phyloP scores from a whole-genome alignment of 1,140 invertebrate genomes.

The Drosophila bifasciata region DNA sequence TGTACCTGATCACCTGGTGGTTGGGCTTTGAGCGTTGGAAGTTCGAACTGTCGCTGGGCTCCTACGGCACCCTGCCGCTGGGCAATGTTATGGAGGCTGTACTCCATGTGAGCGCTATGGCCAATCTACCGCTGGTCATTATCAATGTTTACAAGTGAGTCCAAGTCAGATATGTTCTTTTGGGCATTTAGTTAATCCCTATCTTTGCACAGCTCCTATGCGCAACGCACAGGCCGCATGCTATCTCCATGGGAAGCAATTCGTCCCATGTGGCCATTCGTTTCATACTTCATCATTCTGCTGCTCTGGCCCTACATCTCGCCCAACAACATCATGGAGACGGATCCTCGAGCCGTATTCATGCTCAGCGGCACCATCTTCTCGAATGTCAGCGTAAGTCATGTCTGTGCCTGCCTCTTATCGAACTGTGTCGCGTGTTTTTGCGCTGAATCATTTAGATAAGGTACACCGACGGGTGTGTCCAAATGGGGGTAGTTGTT shows the following conservation, averaged over 20 bases:
- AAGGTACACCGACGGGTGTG: slow-evolving; percentile 22
- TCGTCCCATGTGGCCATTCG: slow-evolving; percentile 92
- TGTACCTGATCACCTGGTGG: slow-evolving; percentile 84
- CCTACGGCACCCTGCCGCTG: slow-evolving; percentile 85
- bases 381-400: slow-evolving; percentile 97
- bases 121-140: slow-evolving; percentile 93
- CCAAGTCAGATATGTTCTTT: neutral
- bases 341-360: slow-evolving; percentile 93
- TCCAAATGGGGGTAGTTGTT: slow-evolving; percentile 3
- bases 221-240: slow-evolving; percentile 93
- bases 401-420: neutral
- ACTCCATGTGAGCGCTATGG: slow-evolving; percentile 92
- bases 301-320: slow-evolving; percentile 92
- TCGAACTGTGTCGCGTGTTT: slow-evolving; percentile 45
- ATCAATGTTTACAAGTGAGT: slow-evolving; percentile 95
- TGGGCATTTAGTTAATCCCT: neutral
- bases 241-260: slow-evolving; percentile 89
- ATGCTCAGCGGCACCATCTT: slow-evolving; percentile 95
- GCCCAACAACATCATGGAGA: slow-evolving; percentile 90
- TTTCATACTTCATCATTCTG: slow-evolving; percentile 89
- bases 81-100: slow-evolving; percentile 92
- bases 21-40: slow-evolving; percentile 93
- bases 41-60: slow-evolving; percentile 88
- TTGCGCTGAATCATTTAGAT: slow-evolving; percentile 41
- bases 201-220: slow-evolving; percentile 88